Evolutionary conservation across 2,113 vertebrate genomes (phyloP).

Genomic region (Oncorhynchus masou): DNA sequence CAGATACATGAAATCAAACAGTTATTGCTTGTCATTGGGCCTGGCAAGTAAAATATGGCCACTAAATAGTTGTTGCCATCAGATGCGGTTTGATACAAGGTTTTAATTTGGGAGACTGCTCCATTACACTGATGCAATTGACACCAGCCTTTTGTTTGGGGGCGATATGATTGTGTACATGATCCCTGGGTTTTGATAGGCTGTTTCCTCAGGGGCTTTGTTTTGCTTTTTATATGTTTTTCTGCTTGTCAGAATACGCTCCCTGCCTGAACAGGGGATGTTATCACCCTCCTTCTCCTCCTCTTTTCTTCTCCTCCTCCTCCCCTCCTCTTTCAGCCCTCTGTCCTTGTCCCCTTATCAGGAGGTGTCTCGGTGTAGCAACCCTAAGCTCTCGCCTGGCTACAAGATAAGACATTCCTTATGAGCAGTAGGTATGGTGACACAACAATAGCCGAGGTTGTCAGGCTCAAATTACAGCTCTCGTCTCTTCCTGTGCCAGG

Average conservation of each 20-base stretch:
- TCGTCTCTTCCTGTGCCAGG: constrained; percentile 69
- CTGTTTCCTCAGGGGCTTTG: constrained; percentile 83
- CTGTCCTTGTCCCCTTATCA: constrained; percentile 81
- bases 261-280: constrained; percentile 72
- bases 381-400: constrained; percentile 80
- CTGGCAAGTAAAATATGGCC: constrained; percentile 85
- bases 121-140: constrained; percentile 85
- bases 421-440: constrained; percentile 66
- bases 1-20: constrained; percentile 91
- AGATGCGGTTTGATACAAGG: constrained; percentile 92
- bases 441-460: constrained; percentile 79
- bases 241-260: constrained; percentile 78
- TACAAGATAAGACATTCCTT: constrained; percentile 84
- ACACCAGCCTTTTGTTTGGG: constrained; percentile 87
- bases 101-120: constrained; percentile 98
- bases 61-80: constrained; percentile 93
- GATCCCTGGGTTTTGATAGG: constrained; percentile 90
- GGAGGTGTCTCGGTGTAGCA: constrained; percentile 77
- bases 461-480: constrained; percentile 69
- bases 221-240: constrained; percentile 75
- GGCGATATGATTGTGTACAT: constrained; percentile 89
- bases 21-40: constrained; percentile 98
- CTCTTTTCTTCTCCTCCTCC: constrained; percentile 54
- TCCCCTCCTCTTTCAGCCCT: constrained; percentile 48
- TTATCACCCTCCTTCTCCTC: constrained; percentile 76